Evolutionary conservation across 23 tunicate genomes (phyloP), one percentile per base, ranked within the genome.

Genomic region (Styela plicata): DNA sequence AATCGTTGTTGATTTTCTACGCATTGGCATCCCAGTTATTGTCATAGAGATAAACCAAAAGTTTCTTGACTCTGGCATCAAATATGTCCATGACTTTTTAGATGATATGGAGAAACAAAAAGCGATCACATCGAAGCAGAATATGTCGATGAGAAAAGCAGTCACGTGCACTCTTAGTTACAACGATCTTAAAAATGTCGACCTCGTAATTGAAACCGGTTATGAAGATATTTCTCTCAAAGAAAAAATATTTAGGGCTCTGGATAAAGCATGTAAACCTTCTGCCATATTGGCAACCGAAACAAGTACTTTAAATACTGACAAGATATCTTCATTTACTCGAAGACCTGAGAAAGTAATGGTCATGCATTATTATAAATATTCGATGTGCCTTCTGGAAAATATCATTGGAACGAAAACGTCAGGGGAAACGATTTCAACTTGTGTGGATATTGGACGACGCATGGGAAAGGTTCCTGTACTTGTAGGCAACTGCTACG

Each of bases 361-460:
- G 0, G 97, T 92, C 10, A 92, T 92, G 97, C 97, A 92, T 61
- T 92, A 87, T 64, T 92, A 87, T 84, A 92, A 92, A 28, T 92
- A 92, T n/a, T 89, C 97, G 36, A 92, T 92, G 97, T 53, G 68
- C 64, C 74, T 92, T 68, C 36, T 92, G 83, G 97, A 92, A 64
- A 92, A 92, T 80, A 84, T 92, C 53, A 23, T 63, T 7, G 92
- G 89, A 0, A 33, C 62, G n/a, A 67, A 66, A 32, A 74, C 92
- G 2, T 92, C 97, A 1, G 82, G 86, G 5, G 79, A 84, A 34
- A 84, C 91, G 29, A 29, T 92, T 10, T 83, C 92, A 22, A 92
- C 97, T 27, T 63, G 67, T 5, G 88, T 92, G 97, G 66, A 84
- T 70, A 69, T 92, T 2, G 97, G 97, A 66, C 74, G 63, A 36